Base-by-base conservation (phyloP, 2,797 vertebrate species). In the Pseudopleuronectes americanus region DNA sequence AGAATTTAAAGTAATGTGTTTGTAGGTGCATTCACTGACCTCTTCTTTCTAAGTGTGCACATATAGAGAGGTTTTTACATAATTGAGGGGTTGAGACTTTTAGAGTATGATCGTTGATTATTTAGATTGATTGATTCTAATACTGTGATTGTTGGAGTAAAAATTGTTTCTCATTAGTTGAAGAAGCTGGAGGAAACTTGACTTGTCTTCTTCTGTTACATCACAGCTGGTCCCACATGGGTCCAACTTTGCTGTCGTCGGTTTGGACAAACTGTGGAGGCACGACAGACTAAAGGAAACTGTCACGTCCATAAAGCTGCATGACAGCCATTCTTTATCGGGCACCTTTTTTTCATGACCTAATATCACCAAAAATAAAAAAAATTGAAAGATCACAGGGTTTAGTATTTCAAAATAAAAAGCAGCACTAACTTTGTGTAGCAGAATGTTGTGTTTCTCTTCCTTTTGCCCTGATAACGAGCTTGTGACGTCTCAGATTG, bases 31-130 rank as follows among this genome's bases (percentile, higher is more conserved):
- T 26, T 70, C 60, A 38, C 26, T 55, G 53, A 23, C 62, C 28
- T 72, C 57, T 65, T 77, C 57, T 4, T 52, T 64, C 60, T 57
- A 31, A 87, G 84, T 69, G 71, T 71, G 38, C 51, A 47, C 69
- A 17, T 17, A 63, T 47, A 57, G 53, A 79, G 64, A 77, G 64
- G 28, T 31, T 31, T 82, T 86, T 90, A 83, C 80, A 90, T 91
- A 80, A 90, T 77, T 90, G 70, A 91, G 67, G 6, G 47, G 47
- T 14, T 51, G 22, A 68, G 54, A 74, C 67, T 54, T 86, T 81
- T 64, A 65, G 48, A 62, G 64, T 49, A 4, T 13, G 36, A 38
- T 38, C 36, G 12, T 38, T 38, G 36, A 38, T 13, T 38, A 38
- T 38, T 38, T 38, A 38, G 3, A 33, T 9, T 9, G 31, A 8